These are phyloP conservation scores for Prionailurus viverrinus DNA, from an alignment of 2,113 vertebrate species.

Conservation along the genomic window DNA sequence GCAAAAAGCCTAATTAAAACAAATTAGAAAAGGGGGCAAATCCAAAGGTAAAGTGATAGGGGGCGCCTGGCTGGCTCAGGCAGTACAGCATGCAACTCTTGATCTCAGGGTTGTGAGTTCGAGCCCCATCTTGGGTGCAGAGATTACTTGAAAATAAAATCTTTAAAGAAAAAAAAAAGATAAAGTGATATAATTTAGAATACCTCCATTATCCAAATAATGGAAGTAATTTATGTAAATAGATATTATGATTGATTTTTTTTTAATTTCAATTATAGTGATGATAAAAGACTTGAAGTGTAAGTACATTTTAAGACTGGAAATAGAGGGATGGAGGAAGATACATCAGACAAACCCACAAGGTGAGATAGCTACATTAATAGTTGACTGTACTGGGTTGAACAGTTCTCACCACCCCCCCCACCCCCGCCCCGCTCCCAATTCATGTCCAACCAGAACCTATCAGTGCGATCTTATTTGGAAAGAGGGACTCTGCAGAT, in stretches of 20 bases:
- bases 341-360: not conserved
- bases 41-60: not conserved
- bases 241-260: not conserved
- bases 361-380: not conserved
- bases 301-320: not conserved
- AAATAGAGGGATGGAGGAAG: not conserved
- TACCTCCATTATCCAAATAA: not conserved
- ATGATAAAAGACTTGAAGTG: not conserved
- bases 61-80: too few species aligned
- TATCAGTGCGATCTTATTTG: not conserved
- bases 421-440: not conserved
- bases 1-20: not conserved
- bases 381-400: not conserved
- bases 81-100: too few species aligned
- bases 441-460: not conserved
- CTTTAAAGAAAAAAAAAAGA: not conserved
- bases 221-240: too few species aligned
- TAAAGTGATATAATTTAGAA: not conserved
- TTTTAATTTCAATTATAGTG: not conserved
- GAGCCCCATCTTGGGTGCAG: too few species aligned
- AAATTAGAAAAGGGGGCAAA: too few species aligned
- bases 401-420: too few species aligned
- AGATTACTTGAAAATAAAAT: too few species aligned
- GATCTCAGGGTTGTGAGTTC: too few species aligned
- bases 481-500: not conserved